phyloP scores from a whole-genome alignment of 1,140 invertebrate species.

The Drosophila truncata region DNA sequence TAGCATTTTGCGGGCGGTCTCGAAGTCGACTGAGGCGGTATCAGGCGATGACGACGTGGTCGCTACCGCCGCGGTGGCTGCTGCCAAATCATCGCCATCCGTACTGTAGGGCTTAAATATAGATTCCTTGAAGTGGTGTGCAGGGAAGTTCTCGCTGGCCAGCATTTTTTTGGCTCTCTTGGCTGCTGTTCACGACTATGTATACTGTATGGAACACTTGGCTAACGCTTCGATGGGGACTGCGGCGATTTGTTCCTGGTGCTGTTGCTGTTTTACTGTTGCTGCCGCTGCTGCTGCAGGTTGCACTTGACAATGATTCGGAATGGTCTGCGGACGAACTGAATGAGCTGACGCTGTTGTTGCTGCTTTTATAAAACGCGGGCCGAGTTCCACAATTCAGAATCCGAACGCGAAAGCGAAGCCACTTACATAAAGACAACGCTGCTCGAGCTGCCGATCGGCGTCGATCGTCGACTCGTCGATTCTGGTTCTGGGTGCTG shows the following conservation, averaged over 20 bases:
- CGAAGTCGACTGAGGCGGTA: conserved; percentile 47
- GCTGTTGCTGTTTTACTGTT: conserved; percentile 12
- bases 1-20: conserved; percentile 64
- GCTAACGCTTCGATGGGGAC: conserved; percentile 12
- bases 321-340: conserved; percentile 69
- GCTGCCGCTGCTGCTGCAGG: conserved; percentile 32
- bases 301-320: conserved; percentile 73
- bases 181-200: conserved; percentile 30
- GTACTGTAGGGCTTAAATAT: conserved; percentile 80
- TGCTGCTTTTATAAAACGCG: conserved; percentile 81
- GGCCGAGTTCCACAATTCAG: conserved; percentile 27
- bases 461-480: conserved; percentile 12
- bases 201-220: conserved; percentile 35
- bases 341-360: conserved; percentile 67
- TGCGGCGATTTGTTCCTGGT: conserved; percentile 5
- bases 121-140: conserved; percentile 80
- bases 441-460: conserved; percentile 33
- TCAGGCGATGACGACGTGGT: conserved; percentile 61
- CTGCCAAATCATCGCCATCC: conserved; percentile 69
- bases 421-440: conserved; percentile 56
- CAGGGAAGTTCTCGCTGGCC: conserved; percentile 77
- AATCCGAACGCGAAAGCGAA: conserved; percentile 29
- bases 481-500: conserved; percentile 24
- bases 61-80: conserved; percentile 30
- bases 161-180: conserved; percentile 75